phyloP scores from a whole-genome alignment of 2,888 invertebrate species.

The Sthenelais limicola region DNA sequence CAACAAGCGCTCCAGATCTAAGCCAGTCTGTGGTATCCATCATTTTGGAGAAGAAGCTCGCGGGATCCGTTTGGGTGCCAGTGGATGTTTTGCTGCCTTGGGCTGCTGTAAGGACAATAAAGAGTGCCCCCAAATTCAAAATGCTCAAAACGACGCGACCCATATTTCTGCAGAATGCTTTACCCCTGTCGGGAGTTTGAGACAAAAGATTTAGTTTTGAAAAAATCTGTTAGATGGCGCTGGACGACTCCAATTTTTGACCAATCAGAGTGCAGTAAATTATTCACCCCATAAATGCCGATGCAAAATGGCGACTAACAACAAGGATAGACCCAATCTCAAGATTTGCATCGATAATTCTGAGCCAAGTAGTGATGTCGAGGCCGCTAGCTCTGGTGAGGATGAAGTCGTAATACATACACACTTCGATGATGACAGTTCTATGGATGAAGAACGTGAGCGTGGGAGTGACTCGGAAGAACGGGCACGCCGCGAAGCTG shows the following conservation, averaged over 20 bases:
- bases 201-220: neutral
- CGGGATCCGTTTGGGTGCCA: neutral
- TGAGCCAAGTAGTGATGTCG: constrained; percentile 56
- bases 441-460: constrained; percentile 8
- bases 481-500: constrained; percentile 1
- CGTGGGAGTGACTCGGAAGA: constrained; percentile 15
- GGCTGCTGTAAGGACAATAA: constrained; percentile 9
- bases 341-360: constrained; percentile 68
- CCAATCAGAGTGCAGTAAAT: no score
- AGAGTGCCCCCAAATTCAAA: constrained; percentile 18
- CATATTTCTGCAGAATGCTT: constrained; percentile 7
- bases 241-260: no score
- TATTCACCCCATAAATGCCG: no score
- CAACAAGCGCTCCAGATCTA: constrained; percentile 27
- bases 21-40: constrained; percentile 32
- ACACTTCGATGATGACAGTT: constrained; percentile 2
- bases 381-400: constrained; percentile 46
- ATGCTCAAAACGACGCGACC: constrained; percentile 31
- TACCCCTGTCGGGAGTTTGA: neutral
- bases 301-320: constrained; percentile 45
- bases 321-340: constrained; percentile 61
- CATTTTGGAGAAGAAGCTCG: neutral
- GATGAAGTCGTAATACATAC: constrained; percentile 42
- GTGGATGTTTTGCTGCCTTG: neutral
- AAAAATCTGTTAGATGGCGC: neutral